Evolutionary conservation across 2,113 vertebrate species (phyloP), one percentile per base, ranked within the genome.

Genomic region (Eurystomus gularis): DNA sequence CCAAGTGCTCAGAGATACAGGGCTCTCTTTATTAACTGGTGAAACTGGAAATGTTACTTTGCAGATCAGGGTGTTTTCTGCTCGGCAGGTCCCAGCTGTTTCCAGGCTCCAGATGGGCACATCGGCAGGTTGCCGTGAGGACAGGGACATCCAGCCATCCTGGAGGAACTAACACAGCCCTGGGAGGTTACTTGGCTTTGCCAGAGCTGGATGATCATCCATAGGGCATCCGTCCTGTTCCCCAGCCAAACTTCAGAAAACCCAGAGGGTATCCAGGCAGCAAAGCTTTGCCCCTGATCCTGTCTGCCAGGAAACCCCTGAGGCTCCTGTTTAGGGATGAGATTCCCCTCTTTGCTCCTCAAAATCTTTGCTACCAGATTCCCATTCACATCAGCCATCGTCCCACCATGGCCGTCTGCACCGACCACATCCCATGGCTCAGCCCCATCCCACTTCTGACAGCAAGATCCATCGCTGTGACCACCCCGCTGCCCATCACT

Each of bases 101-200:
- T 39, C 5, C 31, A 17, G 54, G 19, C 13, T 69, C 73, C 2
- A 0, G 13, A 31, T 0, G 5, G 29, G 8, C 5, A 1, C 11
- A 1, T 3, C 0, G 4, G 40, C 65, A 58, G 40, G 35, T 17
- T n/a, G 51, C 11, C 2, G 0, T 11, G 68, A 24, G 60, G 66
- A 54, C 1, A 8, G 60, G 26, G 39, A 29, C 24, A 48, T 5
- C 31, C 73, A 33, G 13, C 42, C 66, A 19, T 11, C 62, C 68
- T 1, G 1, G 39, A 5, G 6, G 6, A 1, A 10, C 29, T 3
- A 29, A 14, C 8, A 2, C 49, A 35, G 61, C 44, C 37, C 21
- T 1, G 6, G 82, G 61, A 64, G 7, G 17, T 46, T 6, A 2
- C 44, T 37, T 25, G 11, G 52, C 84, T 24, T 35, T 35, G 61